These are phyloP conservation scores for Resseliella maxima DNA, from an alignment of 2,888 invertebrate genomes.

Conservation along the genomic window DNA sequence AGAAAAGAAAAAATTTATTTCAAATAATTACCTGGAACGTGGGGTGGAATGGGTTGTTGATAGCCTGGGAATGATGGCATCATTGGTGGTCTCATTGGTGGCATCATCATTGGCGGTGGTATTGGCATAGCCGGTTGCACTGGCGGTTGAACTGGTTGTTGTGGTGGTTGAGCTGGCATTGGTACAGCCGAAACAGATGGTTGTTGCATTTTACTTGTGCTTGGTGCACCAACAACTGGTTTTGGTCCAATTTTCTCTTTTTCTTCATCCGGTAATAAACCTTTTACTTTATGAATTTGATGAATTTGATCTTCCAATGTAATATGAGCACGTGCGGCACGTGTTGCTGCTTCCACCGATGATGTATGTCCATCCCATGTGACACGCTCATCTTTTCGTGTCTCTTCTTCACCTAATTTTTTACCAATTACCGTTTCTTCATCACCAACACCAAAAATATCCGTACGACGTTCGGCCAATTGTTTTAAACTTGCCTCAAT, in stretches of 20 bases:
- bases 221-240: slow-evolving; percentile 71
- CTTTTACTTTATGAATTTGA: slow-evolving; percentile 95
- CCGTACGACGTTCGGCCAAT: slow-evolving; percentile 97
- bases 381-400: slow-evolving; percentile 86
- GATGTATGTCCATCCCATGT: slow-evolving; percentile 99
- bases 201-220: slow-evolving; percentile 61
- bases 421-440: slow-evolving; percentile 99
- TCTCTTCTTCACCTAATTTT: slow-evolving; percentile 93
- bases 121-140: slow-evolving; percentile 63
- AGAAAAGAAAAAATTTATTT: not conserved
- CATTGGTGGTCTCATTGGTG: slow-evolving; percentile 63
- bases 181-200: not conserved
- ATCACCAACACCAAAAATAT: slow-evolving; percentile 99
- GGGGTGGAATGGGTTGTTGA: slow-evolving; percentile 14
- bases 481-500: slow-evolving; percentile 96
- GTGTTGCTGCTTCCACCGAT: slow-evolving; percentile 94
- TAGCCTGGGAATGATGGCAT: not conserved
- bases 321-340: slow-evolving; percentile 94
- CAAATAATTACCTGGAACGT: not conserved
- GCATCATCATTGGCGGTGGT: slow-evolving; percentile 66
- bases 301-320: slow-evolving; percentile 97
- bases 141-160: slow-evolving; percentile 59
- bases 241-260: slow-evolving; percentile 97
- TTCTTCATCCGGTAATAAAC: slow-evolving; percentile 92
- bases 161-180: slow-evolving; percentile 32